Base-by-base conservation (phyloP, 2,888 invertebrate genomes). In the Megastigmus dorsalis region DNA sequence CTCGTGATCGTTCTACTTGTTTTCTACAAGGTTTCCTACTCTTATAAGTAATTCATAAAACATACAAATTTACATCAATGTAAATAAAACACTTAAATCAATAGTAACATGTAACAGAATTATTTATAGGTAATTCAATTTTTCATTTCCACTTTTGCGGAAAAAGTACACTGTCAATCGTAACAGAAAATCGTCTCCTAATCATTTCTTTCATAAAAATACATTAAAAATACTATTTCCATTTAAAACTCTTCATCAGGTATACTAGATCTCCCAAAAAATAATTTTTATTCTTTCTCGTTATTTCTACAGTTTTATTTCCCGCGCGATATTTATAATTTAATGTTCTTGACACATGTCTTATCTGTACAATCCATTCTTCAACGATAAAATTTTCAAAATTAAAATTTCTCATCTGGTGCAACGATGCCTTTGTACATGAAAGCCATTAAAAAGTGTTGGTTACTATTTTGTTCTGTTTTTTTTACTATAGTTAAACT, bases 81-180 rank as follows among this genome's bases (percentile, higher is more conserved):
- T 59, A 43, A 62, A 41, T 43, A 30, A 43, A 57, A 41, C 20
- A 66, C n/a, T 41, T 41, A 50, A 54, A 50, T 45, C 18, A 62
- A 62, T 33, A 3, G 33, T 10, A 52, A 70, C 54, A 54, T 9
- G 36, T 45, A 62, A 54, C 52, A 5, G 18, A 70, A 41, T 30
- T 52, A 15, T 6, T 54, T 62, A 71, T 1, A 48, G 13, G 18
- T 28, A 38, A 65, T 55, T 65, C 20, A 28, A 28, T 41, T 38
- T 18, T 38, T 38, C 10, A 13, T 36, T 60, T 57, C n/a, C 41
- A 3, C 6, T 71, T 45, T 18, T 4, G 54, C 4, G n/a, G 30
- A 68, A 30, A 18, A 36, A 73, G 66, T 72, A 60, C 33, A 36
- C 20, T 26, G n/a, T n/a, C n/a, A n/a, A n/a, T n/a, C n/a, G n/a